These are phyloP conservation scores for Drosophila histrio DNA, from an alignment of 2,888 invertebrate genomes.

Conservation along the genomic window DNA sequence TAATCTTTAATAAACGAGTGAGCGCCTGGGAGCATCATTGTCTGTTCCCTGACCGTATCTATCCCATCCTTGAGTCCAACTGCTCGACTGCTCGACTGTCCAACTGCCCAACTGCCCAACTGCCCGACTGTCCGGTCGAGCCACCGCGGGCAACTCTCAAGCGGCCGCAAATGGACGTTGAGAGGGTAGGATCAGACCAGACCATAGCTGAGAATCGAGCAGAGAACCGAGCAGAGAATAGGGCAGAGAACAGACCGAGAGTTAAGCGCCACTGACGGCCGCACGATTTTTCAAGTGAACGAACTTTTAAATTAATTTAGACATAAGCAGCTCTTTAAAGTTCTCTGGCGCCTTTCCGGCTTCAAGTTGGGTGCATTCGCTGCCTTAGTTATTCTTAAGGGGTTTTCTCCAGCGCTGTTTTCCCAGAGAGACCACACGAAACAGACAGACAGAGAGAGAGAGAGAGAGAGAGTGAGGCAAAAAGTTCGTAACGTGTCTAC, in stretches of 20 bases:
- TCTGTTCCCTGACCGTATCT: slow-evolving; percentile 8
- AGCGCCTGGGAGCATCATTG: slow-evolving; percentile 57
- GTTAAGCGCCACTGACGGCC: slow-evolving; percentile 28
- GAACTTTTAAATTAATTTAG: slow-evolving; percentile 80
- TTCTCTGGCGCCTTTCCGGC: slow-evolving; percentile 40
- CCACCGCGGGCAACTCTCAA: slow-evolving; percentile 64
- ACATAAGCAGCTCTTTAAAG: slow-evolving; percentile 76
- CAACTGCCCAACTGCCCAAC: not conserved
- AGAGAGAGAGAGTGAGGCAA: not conserved
- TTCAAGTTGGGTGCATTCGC: slow-evolving; percentile 30
- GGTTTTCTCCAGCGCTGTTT: slow-evolving; percentile 32
- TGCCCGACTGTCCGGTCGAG: not conserved
- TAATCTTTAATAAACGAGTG: slow-evolving; percentile 79
- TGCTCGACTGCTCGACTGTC: not conserved
- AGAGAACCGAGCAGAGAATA: not conserved
- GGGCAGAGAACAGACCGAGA: not conserved
- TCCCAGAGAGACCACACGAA: not conserved
- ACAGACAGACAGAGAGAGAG: not conserved
- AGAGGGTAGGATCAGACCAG: slow-evolving; percentile 21
- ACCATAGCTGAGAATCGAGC: too few species aligned
- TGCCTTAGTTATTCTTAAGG: slow-evolving; percentile 38
- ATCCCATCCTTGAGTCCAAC: not conserved
- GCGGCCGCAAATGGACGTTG: slow-evolving; percentile 63
- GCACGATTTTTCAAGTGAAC: slow-evolving; percentile 74
- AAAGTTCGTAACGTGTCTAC: slow-evolving; percentile 63